These are phyloP conservation scores for Thumatha senex DNA, from an alignment of 2,888 invertebrate species.

Conservation along the genomic window DNA sequence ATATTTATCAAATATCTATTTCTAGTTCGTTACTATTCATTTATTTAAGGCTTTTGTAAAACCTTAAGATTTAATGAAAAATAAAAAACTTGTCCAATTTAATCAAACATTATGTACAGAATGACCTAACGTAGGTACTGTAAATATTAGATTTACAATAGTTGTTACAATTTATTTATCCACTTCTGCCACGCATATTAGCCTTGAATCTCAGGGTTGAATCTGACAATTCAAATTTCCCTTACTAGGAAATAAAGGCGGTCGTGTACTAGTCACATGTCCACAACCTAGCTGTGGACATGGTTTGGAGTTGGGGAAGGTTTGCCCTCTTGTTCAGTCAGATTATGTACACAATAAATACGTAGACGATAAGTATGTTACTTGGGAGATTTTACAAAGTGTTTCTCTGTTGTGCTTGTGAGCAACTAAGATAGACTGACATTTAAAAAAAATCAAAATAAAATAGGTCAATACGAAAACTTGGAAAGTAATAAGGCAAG, in stretches of 20 bases:
- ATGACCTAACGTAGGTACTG: background rate
- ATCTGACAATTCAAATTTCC: too few relatives aligned
- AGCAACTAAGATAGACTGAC: conserved; percentile 11
- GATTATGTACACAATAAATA: conserved; percentile 21
- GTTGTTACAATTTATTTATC: too few relatives aligned
- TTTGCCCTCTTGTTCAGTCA: conserved; percentile 63
- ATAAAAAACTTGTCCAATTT: too few relatives aligned
- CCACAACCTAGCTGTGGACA: conserved; percentile 2
- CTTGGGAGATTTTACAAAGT: conserved; percentile 33
- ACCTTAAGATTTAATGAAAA: background rate
- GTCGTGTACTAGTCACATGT: background rate
- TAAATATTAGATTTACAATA: background rate
- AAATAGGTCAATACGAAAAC: conserved; percentile 65
- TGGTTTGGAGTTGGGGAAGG: conserved; percentile 41
- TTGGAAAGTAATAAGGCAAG: conserved; percentile 75
- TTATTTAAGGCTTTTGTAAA: background rate
- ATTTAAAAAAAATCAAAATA: conserved; percentile 16
- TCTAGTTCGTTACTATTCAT: background rate
- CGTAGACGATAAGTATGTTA: background rate
- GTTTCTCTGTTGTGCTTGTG: conserved; percentile 20
- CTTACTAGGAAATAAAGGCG: too few relatives aligned
- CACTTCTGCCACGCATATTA: background rate
- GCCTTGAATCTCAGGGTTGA: background rate
- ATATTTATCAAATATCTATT: background rate
- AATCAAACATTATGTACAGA: background rate